Conservation (phyloP, 2,113 vertebrate genomes). For the Motacilla tschutschensis region DNA sequence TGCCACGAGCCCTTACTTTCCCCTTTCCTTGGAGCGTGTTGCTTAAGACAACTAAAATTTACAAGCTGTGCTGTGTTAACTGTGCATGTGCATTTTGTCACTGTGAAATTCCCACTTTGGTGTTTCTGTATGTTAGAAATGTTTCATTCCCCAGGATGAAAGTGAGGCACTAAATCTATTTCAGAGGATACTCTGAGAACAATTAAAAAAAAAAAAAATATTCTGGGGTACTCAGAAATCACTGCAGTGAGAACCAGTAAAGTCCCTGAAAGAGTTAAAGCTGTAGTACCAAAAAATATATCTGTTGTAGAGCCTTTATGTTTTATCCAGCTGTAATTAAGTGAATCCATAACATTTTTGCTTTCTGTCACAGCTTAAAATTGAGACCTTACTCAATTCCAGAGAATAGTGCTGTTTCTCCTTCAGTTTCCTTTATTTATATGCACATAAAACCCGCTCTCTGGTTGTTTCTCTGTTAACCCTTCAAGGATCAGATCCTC, state of each 20-base stretch:
- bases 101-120: background rate
- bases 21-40: background rate
- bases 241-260: background rate
- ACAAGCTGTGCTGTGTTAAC: accelerated
- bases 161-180: background rate
- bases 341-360: slow-evolving; percentile 22
- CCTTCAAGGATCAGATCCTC: background rate
- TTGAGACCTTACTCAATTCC: background rate
- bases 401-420: background rate
- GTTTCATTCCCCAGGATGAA: background rate
- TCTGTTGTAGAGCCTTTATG: background rate
- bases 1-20: background rate
- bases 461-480: slow-evolving; percentile 13
- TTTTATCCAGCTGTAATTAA: slow-evolving; percentile 44
- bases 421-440: slow-evolving; percentile 9
- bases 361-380: slow-evolving; percentile 28
- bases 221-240: background rate
- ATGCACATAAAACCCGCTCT: slow-evolving; percentile 4
- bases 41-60: background rate
- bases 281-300: background rate
- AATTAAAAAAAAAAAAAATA: background rate
- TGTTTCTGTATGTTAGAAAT: background rate
- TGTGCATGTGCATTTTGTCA: background rate
- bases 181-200: background rate
- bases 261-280: background rate